These are phyloP conservation scores for Harpagus bidentatus DNA, from an alignment of 2,113 vertebrate species.

Conservation along the genomic window DNA sequence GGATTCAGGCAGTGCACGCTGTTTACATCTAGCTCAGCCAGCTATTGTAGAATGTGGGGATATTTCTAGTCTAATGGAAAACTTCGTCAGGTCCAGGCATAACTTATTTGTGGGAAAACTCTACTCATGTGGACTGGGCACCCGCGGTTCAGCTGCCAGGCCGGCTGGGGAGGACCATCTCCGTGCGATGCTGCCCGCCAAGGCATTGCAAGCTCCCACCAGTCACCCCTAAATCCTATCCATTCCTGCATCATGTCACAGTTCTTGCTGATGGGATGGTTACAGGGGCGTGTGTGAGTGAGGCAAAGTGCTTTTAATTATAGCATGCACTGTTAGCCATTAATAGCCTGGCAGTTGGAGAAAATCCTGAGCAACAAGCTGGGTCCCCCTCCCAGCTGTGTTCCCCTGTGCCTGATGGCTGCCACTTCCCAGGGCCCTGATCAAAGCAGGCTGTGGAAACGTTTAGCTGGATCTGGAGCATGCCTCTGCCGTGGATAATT, in stretches of 20 bases:
- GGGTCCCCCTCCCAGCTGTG: too few species aligned
- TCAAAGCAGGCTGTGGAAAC: not conserved
- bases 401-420: not conserved
- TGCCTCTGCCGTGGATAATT: not conserved
- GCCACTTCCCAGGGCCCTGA: not conserved
- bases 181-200: fast-evolving
- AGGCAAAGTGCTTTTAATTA: not conserved
- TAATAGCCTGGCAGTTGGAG: not conserved
- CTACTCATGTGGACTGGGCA: not conserved
- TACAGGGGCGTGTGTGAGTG: not conserved
- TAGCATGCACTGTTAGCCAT: not conserved
- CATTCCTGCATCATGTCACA: fast-evolving
- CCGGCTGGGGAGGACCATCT: fast-evolving
- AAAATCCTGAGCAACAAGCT: not conserved
- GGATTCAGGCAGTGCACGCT: not conserved
- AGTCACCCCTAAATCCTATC: not conserved
- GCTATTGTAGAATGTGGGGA: not conserved
- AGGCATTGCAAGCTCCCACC: not conserved
- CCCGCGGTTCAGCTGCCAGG: fast-evolving
- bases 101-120: not conserved
- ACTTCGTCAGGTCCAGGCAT: not conserved
- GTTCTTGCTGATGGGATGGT: not conserved
- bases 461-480: not conserved
- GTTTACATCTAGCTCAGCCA: not conserved
- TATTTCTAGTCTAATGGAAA: not conserved